phyloP scores from a whole-genome alignment of 2,113 vertebrate genomes.

The Neotragus pygmaeus region DNA sequence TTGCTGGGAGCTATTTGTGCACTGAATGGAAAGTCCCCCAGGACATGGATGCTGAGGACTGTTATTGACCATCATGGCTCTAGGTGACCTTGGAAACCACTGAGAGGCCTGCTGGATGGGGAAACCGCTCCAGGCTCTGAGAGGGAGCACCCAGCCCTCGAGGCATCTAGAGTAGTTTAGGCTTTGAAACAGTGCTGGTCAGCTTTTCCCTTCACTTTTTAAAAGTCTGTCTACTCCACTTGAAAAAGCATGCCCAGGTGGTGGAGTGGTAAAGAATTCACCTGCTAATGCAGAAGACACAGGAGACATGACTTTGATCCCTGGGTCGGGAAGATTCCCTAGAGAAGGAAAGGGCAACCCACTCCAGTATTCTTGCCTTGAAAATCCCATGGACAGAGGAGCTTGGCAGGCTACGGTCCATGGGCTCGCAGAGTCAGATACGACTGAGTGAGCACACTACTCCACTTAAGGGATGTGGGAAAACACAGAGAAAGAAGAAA shows the following conservation, averaged over 20 bases:
- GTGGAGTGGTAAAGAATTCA: neutral
- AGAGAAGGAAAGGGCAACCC: neutral
- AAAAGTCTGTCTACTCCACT: neutral
- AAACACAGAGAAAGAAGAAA: neutral
- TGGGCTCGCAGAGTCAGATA: neutral
- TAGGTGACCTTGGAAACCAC: neutral
- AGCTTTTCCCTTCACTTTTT: neutral
- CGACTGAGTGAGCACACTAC: neutral
- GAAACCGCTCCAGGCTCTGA: neutral
- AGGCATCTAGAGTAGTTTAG: neutral
- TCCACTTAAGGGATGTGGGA: neutral
- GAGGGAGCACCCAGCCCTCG: no score
- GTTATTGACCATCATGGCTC: rapidly evolving
- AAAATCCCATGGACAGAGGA: neutral
- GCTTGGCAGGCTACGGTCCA: neutral
- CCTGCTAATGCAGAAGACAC: neutral
- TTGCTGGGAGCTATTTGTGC: neutral
- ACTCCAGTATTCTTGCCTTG: neutral
- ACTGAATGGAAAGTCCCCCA: neutral
- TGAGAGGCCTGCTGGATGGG: neutral
- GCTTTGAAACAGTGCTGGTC: neutral
- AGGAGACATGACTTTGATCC: neutral
- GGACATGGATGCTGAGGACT: neutral
- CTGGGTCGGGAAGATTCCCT: neutral
- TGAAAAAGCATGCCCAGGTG: neutral